phyloP scores from a whole-genome alignment of 2,797 vertebrate species.

The Bradypodion ventrale region DNA sequence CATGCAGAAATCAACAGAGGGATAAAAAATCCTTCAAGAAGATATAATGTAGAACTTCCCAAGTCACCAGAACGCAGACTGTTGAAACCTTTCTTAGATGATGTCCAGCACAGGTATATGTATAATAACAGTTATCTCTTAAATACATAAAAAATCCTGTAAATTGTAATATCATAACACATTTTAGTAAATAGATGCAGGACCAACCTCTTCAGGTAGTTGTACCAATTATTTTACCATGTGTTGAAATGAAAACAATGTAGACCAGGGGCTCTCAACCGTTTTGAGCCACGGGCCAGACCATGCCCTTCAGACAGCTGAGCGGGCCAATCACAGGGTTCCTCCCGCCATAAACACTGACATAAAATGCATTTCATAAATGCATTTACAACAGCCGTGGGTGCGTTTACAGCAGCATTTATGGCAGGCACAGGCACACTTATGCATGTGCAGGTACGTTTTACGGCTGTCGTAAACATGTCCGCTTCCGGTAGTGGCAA shows the following conservation, averaged over 20 bases:
- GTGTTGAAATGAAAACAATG: background rate
- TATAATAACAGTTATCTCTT: constrained; percentile 2
- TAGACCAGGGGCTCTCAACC: too few relatives aligned
- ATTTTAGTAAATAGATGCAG: background rate
- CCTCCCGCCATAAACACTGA: too few relatives aligned
- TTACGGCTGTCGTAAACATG: too few relatives aligned
- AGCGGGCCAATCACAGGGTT: too few relatives aligned
- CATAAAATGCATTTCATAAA: too few relatives aligned
- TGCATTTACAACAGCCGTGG: too few relatives aligned
- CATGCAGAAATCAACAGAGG: constrained; percentile 74
- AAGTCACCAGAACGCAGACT: constrained; percentile 79
- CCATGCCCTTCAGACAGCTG: too few relatives aligned
- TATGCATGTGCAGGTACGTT: too few relatives aligned
- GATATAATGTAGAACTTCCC: constrained; percentile 81
- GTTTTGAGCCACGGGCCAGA: too few relatives aligned
- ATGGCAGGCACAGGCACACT: too few relatives aligned
- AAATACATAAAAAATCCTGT: background rate
- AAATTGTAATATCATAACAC: background rate
- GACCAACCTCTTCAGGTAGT: background rate
- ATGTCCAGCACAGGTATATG: constrained; percentile 80
- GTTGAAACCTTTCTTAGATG: constrained; percentile 76
- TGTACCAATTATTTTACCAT: background rate
- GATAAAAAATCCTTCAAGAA: constrained; percentile 62
- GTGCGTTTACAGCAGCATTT: too few relatives aligned
- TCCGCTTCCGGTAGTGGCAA: too few relatives aligned